phyloP scores from a whole-genome alignment of 2,888 invertebrate genomes.

The Griposia aprilina region DNA sequence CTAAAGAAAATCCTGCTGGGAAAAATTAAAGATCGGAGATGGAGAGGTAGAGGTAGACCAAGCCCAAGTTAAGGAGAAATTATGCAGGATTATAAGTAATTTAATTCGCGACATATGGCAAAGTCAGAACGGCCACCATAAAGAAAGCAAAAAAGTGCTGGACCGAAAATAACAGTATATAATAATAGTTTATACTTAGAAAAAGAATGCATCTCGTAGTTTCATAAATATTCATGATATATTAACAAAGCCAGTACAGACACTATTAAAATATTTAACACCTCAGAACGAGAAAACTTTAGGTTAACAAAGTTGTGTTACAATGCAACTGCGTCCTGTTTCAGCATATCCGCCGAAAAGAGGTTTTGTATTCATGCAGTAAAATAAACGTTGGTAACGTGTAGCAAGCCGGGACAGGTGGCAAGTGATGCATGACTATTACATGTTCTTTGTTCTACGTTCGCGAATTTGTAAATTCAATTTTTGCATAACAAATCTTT shows the following conservation, averaged over 20 bases:
- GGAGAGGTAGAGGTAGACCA: background rate
- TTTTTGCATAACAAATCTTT: conserved; percentile 58
- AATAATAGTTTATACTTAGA: no score
- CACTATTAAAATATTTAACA: conserved; percentile 2
- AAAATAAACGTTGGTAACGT: conserved; percentile 59
- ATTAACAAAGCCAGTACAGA: background rate
- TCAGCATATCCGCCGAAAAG: conserved; percentile 50
- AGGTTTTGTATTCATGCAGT: conserved; percentile 72
- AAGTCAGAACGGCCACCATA: background rate
- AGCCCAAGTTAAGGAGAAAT: background rate
- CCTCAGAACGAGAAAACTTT: conserved; percentile 10
- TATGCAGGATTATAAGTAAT: background rate
- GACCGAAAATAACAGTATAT: background rate
- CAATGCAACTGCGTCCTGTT: conserved; percentile 31
- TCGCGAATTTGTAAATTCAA: conserved; percentile 65
- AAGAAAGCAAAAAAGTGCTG: background rate
- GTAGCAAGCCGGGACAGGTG: conserved; percentile 71
- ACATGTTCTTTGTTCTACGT: conserved; percentile 71
- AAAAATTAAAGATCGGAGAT: background rate
- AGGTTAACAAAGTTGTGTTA: conserved; percentile 22
- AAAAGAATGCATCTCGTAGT: background rate
- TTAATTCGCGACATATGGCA: background rate
- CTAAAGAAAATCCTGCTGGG: background rate
- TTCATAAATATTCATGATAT: background rate
- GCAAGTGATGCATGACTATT: conserved; percentile 74